These are phyloP conservation scores for Thunnus maccoyii DNA, from an alignment of 2,113 vertebrate species.

Conservation along the genomic window DNA sequence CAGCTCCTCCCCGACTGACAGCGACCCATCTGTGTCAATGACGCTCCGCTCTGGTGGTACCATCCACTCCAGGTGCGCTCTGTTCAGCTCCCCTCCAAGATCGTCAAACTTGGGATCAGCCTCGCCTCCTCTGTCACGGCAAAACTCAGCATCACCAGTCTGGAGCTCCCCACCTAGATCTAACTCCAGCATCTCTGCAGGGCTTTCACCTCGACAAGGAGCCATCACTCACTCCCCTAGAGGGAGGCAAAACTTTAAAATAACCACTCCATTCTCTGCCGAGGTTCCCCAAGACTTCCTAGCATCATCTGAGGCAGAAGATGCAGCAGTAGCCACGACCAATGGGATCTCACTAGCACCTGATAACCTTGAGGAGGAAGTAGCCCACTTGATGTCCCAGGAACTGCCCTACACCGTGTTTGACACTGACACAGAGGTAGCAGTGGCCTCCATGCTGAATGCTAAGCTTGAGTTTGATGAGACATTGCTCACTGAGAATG, in stretches of 20 bases:
- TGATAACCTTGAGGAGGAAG: constrained; percentile 76
- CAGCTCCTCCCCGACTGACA: constrained; percentile 81
- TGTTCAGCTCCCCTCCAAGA: constrained; percentile 77
- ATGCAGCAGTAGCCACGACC: constrained; percentile 74
- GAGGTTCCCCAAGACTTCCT: constrained; percentile 84
- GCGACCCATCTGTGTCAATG: constrained; percentile 73
- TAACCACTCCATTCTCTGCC: constrained; percentile 75
- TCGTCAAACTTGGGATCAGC: constrained; percentile 56
- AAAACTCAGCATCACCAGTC: constrained; percentile 70
- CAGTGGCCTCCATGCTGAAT: constrained; percentile 87
- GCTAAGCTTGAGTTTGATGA: constrained; percentile 90
- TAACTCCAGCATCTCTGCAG: constrained; percentile 80
- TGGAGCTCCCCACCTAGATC: constrained; percentile 81
- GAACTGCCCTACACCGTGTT: constrained; percentile 81
- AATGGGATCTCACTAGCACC: constrained; percentile 75
- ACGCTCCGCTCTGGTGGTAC: constrained; percentile 81
- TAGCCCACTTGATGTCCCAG: constrained; percentile 77
- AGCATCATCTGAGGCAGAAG: constrained; percentile 80
- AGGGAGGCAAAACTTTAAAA: constrained; percentile 75
- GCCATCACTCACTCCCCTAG: constrained; percentile 67
- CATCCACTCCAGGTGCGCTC: constrained; percentile 62
- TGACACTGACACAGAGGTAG: constrained; percentile 84
- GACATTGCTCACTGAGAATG: constrained; percentile 84
- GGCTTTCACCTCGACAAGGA: constrained; percentile 78
- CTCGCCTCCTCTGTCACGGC: constrained; percentile 76